A percentile compares a stretch with the other conserved stretches of the same genome.
Conservation (phyloP, 2,113 vertebrate species). For the Psittacara wagleri region DNA sequence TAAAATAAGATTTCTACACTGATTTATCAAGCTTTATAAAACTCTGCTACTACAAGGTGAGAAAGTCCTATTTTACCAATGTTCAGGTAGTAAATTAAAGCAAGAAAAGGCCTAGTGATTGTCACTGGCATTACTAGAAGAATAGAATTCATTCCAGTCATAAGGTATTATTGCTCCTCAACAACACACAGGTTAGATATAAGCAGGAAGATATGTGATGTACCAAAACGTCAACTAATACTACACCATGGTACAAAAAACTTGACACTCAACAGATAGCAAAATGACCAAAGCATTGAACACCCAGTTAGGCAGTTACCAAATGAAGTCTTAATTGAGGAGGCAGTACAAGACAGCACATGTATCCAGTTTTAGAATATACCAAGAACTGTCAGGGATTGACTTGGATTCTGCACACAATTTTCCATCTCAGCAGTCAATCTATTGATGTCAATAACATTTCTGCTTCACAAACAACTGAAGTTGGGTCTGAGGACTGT, state of each 20-base stretch:
- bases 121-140: not conserved
- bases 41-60: not conserved
- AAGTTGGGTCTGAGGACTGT: not conserved
- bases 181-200: not conserved
- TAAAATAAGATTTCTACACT: not conserved
- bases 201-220: not conserved
- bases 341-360: not conserved
- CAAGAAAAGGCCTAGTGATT: not conserved
- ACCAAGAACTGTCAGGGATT: not conserved
- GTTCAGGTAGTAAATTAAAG: not conserved
- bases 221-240: not conserved
- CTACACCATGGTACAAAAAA: not conserved
- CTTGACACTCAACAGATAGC: not conserved
- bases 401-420: not conserved
- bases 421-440: not conserved
- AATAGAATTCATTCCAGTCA: not conserved
- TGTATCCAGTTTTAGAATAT: not conserved
- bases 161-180: not conserved
- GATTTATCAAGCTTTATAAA: not conserved
- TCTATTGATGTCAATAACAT: fast-evolving
- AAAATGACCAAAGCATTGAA: not conserved
- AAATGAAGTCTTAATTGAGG: not conserved
- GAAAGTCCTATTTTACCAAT: not conserved
- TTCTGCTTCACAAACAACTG: not conserved
- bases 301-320: not conserved